Base-by-base conservation (phyloP, 2,888 invertebrate genomes). In the Cataglyphis rosenhaueri region DNA sequence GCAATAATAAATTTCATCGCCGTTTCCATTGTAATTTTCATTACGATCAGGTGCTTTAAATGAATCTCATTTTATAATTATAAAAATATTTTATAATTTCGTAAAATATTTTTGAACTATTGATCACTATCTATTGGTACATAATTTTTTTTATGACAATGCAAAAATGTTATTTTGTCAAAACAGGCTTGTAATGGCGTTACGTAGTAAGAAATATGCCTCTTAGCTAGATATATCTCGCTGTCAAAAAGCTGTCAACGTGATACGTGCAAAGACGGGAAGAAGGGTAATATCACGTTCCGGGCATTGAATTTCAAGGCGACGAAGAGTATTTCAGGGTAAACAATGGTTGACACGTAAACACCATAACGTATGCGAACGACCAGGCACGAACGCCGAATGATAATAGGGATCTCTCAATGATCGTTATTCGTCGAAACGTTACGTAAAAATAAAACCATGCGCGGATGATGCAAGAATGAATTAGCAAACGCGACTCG, bases 311-410 rank as follows among this genome's bases (percentile, higher is more conserved):
- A 74, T 82, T 84, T 76, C 84, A 81, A 84, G 75, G 76, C 76
- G 68, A 52, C 44, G 73, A 52, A n/a, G 64, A 57, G 44, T 82
- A 70, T 84, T 75, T 84, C 82, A 84, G 82, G 70, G 64, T 82
- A 41, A 84, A 74, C 57, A 41, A 29, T 32, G 35, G 35, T 62
- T 59, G 48, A 38, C 84, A 84, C 71, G 84, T 82, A 70, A 82
- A 21, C 10, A 21, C 18, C 35, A 44, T 25, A 18, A 59, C 52
- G 61, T 59, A 81, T 29, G 61, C 55, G 12, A 73, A 62, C 29
- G 21, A 59, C 32, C 70, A 12, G 15, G 35, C 64, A 71, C 73
- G 73, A 73, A 66, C 52, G 25, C n/a, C 25, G 44, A 52, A 74
- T 55, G 73, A 83, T 61, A 81, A 32, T 73, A 32, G n/a, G 66